Evolutionary conservation across 2,113 vertebrate species (phyloP).

Genomic region (Stigmatopora nigra): DNA sequence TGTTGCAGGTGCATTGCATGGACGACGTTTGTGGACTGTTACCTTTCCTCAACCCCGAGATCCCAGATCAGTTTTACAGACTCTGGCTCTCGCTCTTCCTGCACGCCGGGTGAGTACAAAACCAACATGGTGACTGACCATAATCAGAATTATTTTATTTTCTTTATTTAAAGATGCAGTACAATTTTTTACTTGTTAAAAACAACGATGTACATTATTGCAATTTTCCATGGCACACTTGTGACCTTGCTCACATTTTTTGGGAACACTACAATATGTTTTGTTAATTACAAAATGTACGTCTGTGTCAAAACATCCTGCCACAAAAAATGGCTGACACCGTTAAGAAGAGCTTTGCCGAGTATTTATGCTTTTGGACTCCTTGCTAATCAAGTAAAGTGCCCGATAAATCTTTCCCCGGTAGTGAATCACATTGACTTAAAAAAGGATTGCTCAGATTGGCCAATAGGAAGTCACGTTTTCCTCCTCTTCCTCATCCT

Average conservation of each 20-base stretch:
- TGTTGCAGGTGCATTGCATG: slow-evolving; percentile 91
- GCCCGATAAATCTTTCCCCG: slow-evolving; percentile 31
- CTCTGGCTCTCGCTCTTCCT: slow-evolving; percentile 98
- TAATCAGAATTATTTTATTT: no score
- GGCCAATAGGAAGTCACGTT: neutral
- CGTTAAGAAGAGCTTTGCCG: slow-evolving; percentile 27
- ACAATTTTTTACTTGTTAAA: no score
- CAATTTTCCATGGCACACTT: no score
- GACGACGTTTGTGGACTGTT: slow-evolving; percentile 95
- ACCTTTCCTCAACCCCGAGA: slow-evolving; percentile 94
- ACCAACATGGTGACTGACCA: no score
- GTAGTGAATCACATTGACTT: slow-evolving; percentile 13
- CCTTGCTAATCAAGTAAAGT: slow-evolving; percentile 59
- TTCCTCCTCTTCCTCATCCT: slow-evolving; percentile 29
- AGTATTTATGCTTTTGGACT: slow-evolving; percentile 37
- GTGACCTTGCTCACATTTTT: no score
- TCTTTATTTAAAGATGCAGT: no score
- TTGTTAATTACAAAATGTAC: no score
- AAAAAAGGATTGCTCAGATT: slow-evolving; percentile 28
- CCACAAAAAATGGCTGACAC: slow-evolving; percentile 35
- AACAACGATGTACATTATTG: no score
- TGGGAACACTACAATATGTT: no score
- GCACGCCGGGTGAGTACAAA: slow-evolving; percentile 83
- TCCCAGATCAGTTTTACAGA: slow-evolving; percentile 98
- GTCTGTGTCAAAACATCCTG: neutral